phyloP scores from a whole-genome alignment of 1,140 invertebrate genomes.

The Platyura marginata region DNA sequence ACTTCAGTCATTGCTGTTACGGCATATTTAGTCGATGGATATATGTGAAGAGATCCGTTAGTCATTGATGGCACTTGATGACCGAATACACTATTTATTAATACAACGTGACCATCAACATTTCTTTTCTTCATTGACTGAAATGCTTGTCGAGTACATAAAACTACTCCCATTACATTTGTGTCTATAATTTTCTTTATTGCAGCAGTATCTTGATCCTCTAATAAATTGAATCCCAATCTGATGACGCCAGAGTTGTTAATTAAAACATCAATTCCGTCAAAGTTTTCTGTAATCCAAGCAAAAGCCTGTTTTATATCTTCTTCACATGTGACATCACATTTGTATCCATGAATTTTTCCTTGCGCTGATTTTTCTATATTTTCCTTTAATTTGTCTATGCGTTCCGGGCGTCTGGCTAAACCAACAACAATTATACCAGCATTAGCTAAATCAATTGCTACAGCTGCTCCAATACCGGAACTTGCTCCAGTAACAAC shows the following conservation, averaged over 20 bases:
- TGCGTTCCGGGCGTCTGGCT: conserved; percentile 36
- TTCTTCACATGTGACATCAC: conserved; percentile 41
- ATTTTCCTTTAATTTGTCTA: conserved; percentile 24
- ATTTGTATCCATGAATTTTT: conserved; percentile 27
- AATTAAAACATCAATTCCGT: conserved; percentile 40
- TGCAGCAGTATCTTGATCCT: background rate
- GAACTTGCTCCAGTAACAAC: conserved; percentile 7
- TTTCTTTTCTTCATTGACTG: conserved; percentile 6
- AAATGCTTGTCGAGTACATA: conserved; percentile 39
- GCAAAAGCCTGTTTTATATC: conserved; percentile 44
- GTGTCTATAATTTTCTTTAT: conserved; percentile 27
- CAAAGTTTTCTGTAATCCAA: conserved; percentile 31
- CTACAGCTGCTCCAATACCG: conserved; percentile 44
- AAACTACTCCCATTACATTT: conserved; percentile 40
- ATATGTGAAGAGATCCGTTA: too few species aligned
- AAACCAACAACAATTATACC: conserved; percentile 50
- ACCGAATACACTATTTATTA: conserved; percentile 1
- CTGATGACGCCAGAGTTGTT: conserved; percentile 39
- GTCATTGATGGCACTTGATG: background rate
- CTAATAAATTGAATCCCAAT: background rate
- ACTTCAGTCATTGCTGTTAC: conserved; percentile 1
- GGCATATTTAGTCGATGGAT: conserved; percentile 2
- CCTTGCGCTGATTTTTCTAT: conserved; percentile 7
- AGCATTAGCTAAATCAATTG: conserved; percentile 29
- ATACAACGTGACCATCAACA: background rate